Percentiles rank a stretch among this genome's conserved stretches.
These are phyloP conservation scores for Heterocephalus glaber DNA, from an alignment of 2,113 vertebrate species.

Conservation along the genomic window DNA sequence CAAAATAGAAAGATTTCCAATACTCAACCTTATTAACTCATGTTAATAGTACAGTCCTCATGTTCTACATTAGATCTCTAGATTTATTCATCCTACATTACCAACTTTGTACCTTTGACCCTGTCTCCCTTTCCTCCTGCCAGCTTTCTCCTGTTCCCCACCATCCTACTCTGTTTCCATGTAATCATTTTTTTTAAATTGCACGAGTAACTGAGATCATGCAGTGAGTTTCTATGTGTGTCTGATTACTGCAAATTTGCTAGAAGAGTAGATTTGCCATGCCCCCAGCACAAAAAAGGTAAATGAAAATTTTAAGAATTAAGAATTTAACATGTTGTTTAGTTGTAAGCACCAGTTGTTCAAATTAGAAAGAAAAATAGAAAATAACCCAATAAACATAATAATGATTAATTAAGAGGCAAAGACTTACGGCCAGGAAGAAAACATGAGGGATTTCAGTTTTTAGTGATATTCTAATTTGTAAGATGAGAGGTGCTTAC, in stretches of 20 bases:
- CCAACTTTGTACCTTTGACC: neutral
- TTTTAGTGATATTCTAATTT: neutral
- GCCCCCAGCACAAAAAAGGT: neutral
- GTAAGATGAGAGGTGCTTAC: neutral
- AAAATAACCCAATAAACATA: too few relatives aligned
- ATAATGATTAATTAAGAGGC: neutral
- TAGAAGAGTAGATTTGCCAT: neutral
- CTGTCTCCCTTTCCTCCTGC: neutral
- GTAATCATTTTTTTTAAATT: neutral
- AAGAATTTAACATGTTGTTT: neutral
- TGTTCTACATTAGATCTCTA: too few relatives aligned
- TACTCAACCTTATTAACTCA: neutral
- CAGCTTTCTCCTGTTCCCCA: neutral
- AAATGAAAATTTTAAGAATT: neutral
- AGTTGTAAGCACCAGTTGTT: neutral
- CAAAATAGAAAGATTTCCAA: neutral
- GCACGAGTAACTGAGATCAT: neutral
- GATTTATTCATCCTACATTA: too few relatives aligned
- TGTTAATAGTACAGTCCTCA: neutral
- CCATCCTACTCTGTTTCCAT: neutral
- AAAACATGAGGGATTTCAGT: neutral
- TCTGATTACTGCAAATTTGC: neutral
- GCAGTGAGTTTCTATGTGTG: neutral
- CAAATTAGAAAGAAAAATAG: neutral
- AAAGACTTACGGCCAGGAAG: neutral